Base-by-base conservation (phyloP, 2,888 invertebrate genomes). In the Tenodera sinensis region DNA sequence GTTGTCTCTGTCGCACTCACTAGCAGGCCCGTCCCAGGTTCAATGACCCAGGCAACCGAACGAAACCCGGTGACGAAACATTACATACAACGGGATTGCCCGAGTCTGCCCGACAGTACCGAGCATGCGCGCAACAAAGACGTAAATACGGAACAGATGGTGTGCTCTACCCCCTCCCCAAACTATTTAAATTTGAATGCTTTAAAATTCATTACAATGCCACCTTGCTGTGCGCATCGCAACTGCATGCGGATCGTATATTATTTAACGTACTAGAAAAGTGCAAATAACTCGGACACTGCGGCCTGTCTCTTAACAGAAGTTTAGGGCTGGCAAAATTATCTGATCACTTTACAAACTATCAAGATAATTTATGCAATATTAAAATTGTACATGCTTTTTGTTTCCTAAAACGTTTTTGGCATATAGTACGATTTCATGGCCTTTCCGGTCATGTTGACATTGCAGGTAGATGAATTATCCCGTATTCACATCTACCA, bases 41-140 rank as follows among this genome's bases (percentile, higher is more conserved):
- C 88, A 88, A 84, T 84, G 88, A 84, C 88, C 88, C 88, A 81
- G 83, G 47, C 12, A 86, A 81, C 86, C 87, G 87, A 87, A 87
- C 87, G 82, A 34, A 87, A 34, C 42, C 87, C 30, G 82, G 87
- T 87, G 87, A 87, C 87, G 87, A 87, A 87, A 87, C 87, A 81
- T 81, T 47, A 27, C 34, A 84, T 28, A 83, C 88, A 88, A 88
- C 88, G 88, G 88, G 84, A 88, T 84, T 84, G 42, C 27, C 88
- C 88, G 88, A 88, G 27, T 27, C 14, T 86, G 30, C 28, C 86
- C 86, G 86, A 86, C 54, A 25, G 54, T 20, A 4, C 20, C 20
- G 54, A 71, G 54, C 54, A 71, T 71, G 54, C 54, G 54, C 54
- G 54, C 54, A 71, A 71, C 20, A 71, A 71, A 71, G 54, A 71